Evolutionary conservation across 2,113 vertebrate genomes (phyloP).

Genomic region (Macaca fascicularis): T2T-MFA8v1.1 NC_088381.1:15933001-15933500

Average conservation of each 20-base stretch:
- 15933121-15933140: too few species aligned
- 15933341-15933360: neutral
- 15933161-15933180: neutral
- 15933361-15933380: neutral
- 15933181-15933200: neutral
- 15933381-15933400: neutral
- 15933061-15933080: neutral
- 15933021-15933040: neutral
- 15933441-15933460: slow-evolving; percentile 11
- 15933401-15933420: neutral
- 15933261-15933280: neutral
- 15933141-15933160: neutral
- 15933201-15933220: neutral
- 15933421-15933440: neutral
- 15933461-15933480: slow-evolving; percentile 45
- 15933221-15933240: neutral
- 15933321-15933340: neutral
- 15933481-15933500: slow-evolving; percentile 1
- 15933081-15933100: neutral
- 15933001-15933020: neutral
- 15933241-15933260: neutral
- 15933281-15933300: neutral
- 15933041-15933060: neutral
- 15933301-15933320: neutral
- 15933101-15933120: neutral